Evolutionary conservation across 35 echinoderm and acorn worm species (phyloP).

Genomic region (Chiridota heheva): DNA sequence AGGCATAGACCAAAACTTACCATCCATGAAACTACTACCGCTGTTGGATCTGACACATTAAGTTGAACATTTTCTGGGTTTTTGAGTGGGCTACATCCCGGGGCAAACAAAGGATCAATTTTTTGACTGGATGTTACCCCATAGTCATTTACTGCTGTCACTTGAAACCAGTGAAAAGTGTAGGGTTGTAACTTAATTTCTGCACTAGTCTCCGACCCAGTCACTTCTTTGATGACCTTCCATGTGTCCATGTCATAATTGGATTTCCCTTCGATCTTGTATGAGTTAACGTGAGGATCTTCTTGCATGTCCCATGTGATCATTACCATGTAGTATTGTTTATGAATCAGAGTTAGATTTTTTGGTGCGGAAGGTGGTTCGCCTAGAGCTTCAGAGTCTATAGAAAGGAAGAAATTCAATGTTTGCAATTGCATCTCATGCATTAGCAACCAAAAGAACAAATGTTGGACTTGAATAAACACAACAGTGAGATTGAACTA

Average conservation of each 20-base stretch:
- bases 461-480: no score
- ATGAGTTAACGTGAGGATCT: background rate
- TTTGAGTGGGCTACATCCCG: constrained; percentile 3
- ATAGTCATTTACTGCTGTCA: constrained; percentile 16
- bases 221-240: constrained; percentile 7
- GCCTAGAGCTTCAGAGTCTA: no score
- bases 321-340: no score
- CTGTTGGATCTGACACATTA: background rate
- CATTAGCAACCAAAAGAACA: no score
- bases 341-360: no score
- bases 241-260: constrained; percentile 13
- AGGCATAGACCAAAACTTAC: background rate
- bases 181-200: constrained; percentile 14
- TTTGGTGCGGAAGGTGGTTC: no score
- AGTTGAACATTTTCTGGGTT: constrained; percentile 36
- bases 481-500: no score
- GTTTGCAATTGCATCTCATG: no score
- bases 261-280: background rate
- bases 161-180: constrained; percentile 25
- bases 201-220: background rate
- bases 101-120: background rate
- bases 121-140: constrained; percentile 2
- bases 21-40: constrained; percentile 19
- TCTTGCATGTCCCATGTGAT: no score
- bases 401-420: no score